A percentile compares a stretch with the other conserved stretches of the same genome.
Evolutionary conservation across 2,797 vertebrate genomes (phyloP).

Genomic region (Loris lydekkerianus): DNA sequence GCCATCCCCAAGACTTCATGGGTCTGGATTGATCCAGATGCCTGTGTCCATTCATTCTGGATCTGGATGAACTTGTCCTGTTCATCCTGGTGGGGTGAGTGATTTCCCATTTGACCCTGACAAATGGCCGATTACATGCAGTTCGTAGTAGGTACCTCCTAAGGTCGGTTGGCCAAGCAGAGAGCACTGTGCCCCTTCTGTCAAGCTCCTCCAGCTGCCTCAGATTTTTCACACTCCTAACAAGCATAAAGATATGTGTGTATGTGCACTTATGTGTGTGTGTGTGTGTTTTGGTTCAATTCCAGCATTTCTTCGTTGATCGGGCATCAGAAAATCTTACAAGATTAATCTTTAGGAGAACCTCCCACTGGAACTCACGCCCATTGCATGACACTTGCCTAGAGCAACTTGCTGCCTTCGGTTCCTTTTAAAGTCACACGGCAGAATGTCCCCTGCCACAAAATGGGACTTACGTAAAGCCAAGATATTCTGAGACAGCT

Average conservation of each 20-base stretch:
- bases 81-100: not conserved
- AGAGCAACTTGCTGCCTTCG: not conserved
- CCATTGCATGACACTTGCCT: not conserved
- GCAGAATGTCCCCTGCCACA: not conserved
- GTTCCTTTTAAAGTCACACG: not conserved
- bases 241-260: not conserved
- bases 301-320: not conserved
- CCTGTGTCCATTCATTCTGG: not conserved
- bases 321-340: not conserved
- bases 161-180: not conserved
- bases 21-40: not conserved
- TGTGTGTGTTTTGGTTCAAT: not conserved
- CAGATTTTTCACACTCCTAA: not conserved
- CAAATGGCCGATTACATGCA: not conserved
- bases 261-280: not conserved
- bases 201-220: not conserved
- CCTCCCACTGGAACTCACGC: not conserved
- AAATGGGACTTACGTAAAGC: not conserved
- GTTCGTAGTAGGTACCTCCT: not conserved
- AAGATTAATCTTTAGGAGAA: not conserved
- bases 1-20: not conserved
- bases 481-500: not conserved
- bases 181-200: not conserved
- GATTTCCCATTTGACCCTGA: not conserved
- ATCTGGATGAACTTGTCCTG: not conserved